phyloP scores from a whole-genome alignment of 2,888 invertebrate species.

The Pocota personata region DNA sequence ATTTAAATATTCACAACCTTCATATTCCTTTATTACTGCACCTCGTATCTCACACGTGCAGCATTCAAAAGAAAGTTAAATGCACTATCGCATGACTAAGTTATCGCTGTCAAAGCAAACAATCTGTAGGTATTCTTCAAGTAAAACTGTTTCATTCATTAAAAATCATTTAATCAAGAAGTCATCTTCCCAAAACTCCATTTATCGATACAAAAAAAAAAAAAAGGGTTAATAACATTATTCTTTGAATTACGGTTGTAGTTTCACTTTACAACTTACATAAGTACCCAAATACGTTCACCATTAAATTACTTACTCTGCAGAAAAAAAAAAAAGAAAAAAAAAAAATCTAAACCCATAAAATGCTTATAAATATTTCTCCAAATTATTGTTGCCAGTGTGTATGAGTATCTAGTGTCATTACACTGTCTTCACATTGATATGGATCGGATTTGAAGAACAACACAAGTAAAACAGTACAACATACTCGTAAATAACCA shows the following conservation, averaged over 20 bases:
- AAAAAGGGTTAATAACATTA: background rate
- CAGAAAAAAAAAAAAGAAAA: background rate
- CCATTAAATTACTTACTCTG: no score
- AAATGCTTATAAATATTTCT: conserved; percentile 21
- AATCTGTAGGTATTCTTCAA: background rate
- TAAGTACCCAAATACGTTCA: background rate
- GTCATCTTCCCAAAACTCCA: background rate
- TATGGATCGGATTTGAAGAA: conserved; percentile 5
- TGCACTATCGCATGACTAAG: background rate
- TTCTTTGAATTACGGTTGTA: background rate
- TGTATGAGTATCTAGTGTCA: conserved; percentile 4
- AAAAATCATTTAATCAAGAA: background rate
- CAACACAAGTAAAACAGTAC: background rate
- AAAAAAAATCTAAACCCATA: background rate
- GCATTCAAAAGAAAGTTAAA: background rate
- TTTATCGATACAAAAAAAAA: background rate
- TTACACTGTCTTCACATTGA: conserved; percentile 3
- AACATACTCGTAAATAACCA: background rate
- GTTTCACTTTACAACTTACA: background rate
- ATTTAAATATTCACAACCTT: no score
- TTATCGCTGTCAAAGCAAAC: background rate
- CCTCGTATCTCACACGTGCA: no score
- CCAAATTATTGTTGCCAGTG: background rate
- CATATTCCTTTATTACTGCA: no score
- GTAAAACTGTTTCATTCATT: background rate